Conservation (phyloP, 1,140 invertebrate species). For the Cyclina sinensis region DNA sequence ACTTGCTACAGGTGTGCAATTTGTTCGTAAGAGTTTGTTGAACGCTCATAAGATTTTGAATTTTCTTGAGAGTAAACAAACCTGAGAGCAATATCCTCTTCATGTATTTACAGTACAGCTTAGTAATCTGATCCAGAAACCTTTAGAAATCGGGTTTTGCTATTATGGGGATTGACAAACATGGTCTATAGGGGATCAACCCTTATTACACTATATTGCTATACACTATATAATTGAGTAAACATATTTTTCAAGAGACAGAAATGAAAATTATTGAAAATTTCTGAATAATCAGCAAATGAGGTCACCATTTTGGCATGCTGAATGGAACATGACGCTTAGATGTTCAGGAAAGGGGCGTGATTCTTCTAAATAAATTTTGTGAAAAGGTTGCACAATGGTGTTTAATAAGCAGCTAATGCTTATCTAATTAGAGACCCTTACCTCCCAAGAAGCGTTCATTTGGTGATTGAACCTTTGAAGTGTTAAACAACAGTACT, state of each 20-base stretch:
- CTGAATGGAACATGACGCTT: background rate
- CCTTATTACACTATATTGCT: constrained; percentile 46
- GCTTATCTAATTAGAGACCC: constrained; percentile 45
- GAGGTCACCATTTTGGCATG: constrained; percentile 51
- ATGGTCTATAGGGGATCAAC: constrained; percentile 22
- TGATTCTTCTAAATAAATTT: background rate
- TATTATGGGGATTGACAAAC: constrained; percentile 2
- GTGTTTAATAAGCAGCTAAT: constrained; percentile 58
- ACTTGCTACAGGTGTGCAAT: background rate
- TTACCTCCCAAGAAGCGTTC: constrained; percentile 51
- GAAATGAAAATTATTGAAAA: constrained; percentile 7
- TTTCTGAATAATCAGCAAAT: constrained; percentile 57
- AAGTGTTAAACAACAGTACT: background rate
- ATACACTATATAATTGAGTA: constrained; percentile 13
- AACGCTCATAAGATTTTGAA: background rate
- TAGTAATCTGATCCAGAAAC: constrained; percentile 12
- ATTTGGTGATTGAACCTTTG: background rate
- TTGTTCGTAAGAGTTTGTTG: background rate
- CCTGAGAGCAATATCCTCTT: background rate
- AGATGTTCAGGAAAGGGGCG: constrained; percentile 63
- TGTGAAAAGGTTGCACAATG: constrained; percentile 32
- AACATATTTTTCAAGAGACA: constrained; percentile 25
- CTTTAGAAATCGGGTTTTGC: constrained; percentile 6
- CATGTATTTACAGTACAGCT: background rate
- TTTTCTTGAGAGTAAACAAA: constrained; percentile 24